Percentiles rank a stretch among this genome's conserved stretches.
phyloP scores from a whole-genome alignment of 1,140 invertebrate genomes.

The Bathynomus jamesi region DNA sequence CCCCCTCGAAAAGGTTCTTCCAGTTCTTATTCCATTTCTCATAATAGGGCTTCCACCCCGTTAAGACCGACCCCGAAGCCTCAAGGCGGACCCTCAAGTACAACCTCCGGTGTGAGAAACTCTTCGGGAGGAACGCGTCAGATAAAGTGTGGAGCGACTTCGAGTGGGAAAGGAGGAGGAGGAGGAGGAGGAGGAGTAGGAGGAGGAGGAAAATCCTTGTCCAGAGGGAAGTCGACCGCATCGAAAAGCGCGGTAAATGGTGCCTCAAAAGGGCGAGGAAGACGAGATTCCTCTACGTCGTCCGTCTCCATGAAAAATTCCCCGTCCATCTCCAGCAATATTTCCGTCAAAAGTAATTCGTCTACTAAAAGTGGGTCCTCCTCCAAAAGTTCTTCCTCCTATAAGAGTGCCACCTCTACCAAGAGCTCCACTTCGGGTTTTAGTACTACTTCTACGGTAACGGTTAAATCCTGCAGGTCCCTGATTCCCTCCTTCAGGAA shows the following conservation, averaged over 20 bases:
- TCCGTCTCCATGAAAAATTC: not conserved
- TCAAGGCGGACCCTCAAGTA: not conserved
- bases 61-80: not conserved
- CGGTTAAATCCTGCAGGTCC: not conserved
- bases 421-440: not conserved
- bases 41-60: not conserved
- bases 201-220: not conserved
- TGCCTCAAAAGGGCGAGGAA: not conserved
- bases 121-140: not conserved
- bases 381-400: not conserved
- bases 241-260: not conserved
- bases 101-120: not conserved
- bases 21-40: not conserved
- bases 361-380: not conserved
- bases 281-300: not conserved
- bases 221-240: too few species aligned
- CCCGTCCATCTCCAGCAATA: not conserved
- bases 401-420: not conserved
- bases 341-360: not conserved
- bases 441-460: not conserved
- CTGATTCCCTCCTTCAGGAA: not conserved
- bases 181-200: not conserved
- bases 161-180: not conserved
- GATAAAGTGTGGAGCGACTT: not conserved
- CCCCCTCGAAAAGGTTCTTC: not conserved